Percentiles rank a stretch among this genome's conserved stretches.
These are phyloP conservation scores for Selenia dentaria DNA, from an alignment of 2,888 invertebrate genomes.

Conservation along the genomic window DNA sequence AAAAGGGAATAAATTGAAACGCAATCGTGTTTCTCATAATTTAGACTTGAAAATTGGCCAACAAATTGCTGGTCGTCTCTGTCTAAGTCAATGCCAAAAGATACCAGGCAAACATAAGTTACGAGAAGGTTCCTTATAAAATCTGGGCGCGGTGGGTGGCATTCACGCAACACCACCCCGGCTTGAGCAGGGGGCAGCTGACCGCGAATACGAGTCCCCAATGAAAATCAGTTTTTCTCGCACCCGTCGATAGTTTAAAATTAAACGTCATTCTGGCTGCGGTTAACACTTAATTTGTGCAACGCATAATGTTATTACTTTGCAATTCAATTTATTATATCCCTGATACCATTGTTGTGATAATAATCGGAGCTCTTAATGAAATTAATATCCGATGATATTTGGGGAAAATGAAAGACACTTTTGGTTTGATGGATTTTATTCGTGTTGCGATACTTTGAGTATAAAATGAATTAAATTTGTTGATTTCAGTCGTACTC, in stretches of 20 bases:
- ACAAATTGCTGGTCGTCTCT: conserved; percentile 60
- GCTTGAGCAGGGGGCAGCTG: conserved; percentile 31
- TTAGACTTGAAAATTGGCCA: conserved; percentile 39
- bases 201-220: conserved; percentile 50
- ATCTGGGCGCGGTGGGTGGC: conserved; percentile 38
- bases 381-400: conserved; percentile 71
- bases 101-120: conserved; percentile 67
- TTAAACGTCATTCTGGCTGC: conserved; percentile 79
- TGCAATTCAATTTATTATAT: conserved; percentile 78
- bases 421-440: conserved; percentile 45
- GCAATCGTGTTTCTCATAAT: conserved; percentile 18
- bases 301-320: conserved; percentile 76
- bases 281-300: conserved; percentile 79
- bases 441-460: conserved; percentile 38
- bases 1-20: conserved; percentile 18
- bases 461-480: conserved; percentile 25
- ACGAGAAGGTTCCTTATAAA: conserved; percentile 57
- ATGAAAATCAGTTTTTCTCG: conserved; percentile 76
- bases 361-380: conserved; percentile 73
- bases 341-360: conserved; percentile 69
- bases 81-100: conserved; percentile 82
- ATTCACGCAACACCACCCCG: conserved; percentile 26
- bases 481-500: conserved; percentile 4
- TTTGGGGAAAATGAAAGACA: conserved; percentile 44
- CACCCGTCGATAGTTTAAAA: conserved; percentile 76